Conservation (phyloP, 2,888 invertebrate species). For the Plagodis dolabraria region DNA sequence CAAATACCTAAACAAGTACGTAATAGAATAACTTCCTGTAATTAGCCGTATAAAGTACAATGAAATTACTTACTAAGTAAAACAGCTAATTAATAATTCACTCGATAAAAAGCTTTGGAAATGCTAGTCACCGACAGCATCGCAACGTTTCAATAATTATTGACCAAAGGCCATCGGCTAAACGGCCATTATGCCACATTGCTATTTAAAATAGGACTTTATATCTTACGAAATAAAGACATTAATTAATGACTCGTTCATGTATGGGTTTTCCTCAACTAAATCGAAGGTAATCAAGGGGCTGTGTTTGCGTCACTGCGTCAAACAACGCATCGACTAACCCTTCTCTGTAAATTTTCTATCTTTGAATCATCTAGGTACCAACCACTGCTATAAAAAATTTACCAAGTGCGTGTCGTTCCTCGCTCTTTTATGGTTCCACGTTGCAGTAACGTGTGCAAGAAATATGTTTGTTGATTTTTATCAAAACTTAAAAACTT, state of each 20-base stretch:
- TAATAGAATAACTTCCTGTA: slow-evolving; percentile 2
- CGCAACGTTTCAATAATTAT: slow-evolving; percentile 46
- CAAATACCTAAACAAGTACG: slow-evolving; percentile 1
- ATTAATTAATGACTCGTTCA: slow-evolving; percentile 34
- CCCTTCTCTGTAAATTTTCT: slow-evolving; percentile 47
- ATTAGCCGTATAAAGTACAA: slow-evolving; percentile 9
- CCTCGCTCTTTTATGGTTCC: too few species aligned
- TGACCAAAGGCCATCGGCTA: slow-evolving; percentile 40
- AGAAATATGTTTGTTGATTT: too few species aligned
- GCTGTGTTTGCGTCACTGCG: slow-evolving; percentile 61
- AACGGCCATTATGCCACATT: slow-evolving; percentile 29
- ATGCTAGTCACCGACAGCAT: slow-evolving; percentile 39
- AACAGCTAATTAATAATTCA: slow-evolving; percentile 6
- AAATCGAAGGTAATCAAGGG: slow-evolving; percentile 64
- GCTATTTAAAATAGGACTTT: slow-evolving; percentile 43
- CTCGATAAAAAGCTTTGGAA: slow-evolving; percentile 37
- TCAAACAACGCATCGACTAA: slow-evolving; percentile 48
- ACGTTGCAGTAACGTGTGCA: too few species aligned
- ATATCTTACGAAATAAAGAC: slow-evolving; percentile 36
- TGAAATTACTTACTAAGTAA: slow-evolving; percentile 16
- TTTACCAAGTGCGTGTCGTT: too few species aligned
- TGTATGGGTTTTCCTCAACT: slow-evolving; percentile 62
- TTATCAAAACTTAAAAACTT: too few species aligned
- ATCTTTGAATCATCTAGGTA: background rate
- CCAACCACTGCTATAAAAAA: too few species aligned